Evolutionary conservation across 2,888 invertebrate genomes (phyloP).

Genomic region (Agrotis puta): DNA sequence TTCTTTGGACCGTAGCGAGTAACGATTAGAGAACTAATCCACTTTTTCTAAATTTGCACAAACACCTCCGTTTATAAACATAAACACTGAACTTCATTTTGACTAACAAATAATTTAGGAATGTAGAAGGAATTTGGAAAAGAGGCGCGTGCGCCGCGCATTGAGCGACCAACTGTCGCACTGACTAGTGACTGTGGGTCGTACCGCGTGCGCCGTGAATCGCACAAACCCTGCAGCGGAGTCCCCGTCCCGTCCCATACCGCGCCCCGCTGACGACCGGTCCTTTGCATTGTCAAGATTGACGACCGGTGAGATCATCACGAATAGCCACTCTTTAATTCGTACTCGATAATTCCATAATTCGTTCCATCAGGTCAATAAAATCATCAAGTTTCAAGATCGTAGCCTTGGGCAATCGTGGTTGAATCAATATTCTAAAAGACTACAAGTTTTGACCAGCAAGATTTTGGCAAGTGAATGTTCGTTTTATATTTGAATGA

Average conservation of each 20-base stretch:
- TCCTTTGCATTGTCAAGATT: constrained; percentile 90
- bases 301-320: constrained; percentile 90
- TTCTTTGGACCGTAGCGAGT: constrained; percentile 89
- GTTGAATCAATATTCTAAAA: constrained; percentile 32
- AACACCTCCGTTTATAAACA: constrained; percentile 69
- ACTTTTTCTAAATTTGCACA: constrained; percentile 77
- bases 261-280: constrained; percentile 84
- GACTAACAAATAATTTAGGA: constrained; percentile 80
- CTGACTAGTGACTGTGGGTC: constrained; percentile 79
- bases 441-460: constrained; percentile 5
- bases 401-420: constrained; percentile 6
- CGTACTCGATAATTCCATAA: constrained; percentile 75
- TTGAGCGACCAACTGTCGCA: constrained; percentile 86
- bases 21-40: constrained; percentile 78
- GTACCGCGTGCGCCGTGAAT: constrained; percentile 83
- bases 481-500: constrained; percentile 28
- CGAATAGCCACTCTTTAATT: constrained; percentile 80
- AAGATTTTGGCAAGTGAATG: constrained; percentile 20
- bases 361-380: constrained; percentile 63
- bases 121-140: constrained; percentile 75
- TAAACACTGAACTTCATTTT: constrained; percentile 80
- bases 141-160: constrained; percentile 88
- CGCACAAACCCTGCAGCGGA: constrained; percentile 86
- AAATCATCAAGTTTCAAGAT: constrained; percentile 50
- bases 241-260: constrained; percentile 79